These are phyloP conservation scores for Molorchus minor DNA, from an alignment of 2,888 invertebrate genomes.

Conservation along the genomic window DNA sequence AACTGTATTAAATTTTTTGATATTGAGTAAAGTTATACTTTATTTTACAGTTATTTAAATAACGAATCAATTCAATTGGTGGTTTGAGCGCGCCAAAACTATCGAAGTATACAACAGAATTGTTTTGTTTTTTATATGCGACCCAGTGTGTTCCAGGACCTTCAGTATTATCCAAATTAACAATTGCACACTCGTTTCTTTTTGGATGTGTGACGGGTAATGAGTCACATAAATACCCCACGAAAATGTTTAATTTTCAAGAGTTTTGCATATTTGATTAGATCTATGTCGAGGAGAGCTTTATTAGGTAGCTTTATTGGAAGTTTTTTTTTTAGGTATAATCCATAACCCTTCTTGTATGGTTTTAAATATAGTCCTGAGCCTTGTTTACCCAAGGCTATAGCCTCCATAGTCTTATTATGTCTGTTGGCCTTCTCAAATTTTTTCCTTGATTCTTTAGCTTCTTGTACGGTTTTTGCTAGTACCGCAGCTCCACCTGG, in stretches of 20 bases:
- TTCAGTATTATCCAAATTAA: too few species aligned
- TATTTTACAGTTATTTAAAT: conserved; percentile 16
- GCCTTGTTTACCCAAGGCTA: too few species aligned
- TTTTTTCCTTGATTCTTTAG: too few species aligned
- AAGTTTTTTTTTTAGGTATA: conserved; percentile 40
- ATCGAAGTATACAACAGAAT: conserved; percentile 28
- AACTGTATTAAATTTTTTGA: conserved; percentile 22
- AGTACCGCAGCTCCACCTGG: conserved; percentile 53
- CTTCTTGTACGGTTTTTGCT: too few species aligned
- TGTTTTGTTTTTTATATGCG: conserved; percentile 17
- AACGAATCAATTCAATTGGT: conserved; percentile 20
- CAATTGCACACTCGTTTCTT: too few species aligned
- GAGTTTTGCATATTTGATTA: conserved; percentile 31
- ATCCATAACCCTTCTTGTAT: conserved; percentile 33
- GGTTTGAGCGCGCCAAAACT: conserved; percentile 26
- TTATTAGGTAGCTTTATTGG: conserved; percentile 33
- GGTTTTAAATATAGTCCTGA: too few species aligned
- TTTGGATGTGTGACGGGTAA: too few species aligned
- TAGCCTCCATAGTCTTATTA: conserved; percentile 56
- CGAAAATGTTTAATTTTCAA: conserved; percentile 35
- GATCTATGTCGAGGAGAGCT: conserved; percentile 31
- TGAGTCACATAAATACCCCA: too few species aligned
- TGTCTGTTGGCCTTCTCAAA: conserved; percentile 53
- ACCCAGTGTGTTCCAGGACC: too few species aligned
- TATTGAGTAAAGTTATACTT: conserved; percentile 24